Evolutionary conservation across 2,113 vertebrate species (phyloP), one percentile per base, ranked within the genome.

Genomic region (Gasterosteus nipponicus): DNA sequence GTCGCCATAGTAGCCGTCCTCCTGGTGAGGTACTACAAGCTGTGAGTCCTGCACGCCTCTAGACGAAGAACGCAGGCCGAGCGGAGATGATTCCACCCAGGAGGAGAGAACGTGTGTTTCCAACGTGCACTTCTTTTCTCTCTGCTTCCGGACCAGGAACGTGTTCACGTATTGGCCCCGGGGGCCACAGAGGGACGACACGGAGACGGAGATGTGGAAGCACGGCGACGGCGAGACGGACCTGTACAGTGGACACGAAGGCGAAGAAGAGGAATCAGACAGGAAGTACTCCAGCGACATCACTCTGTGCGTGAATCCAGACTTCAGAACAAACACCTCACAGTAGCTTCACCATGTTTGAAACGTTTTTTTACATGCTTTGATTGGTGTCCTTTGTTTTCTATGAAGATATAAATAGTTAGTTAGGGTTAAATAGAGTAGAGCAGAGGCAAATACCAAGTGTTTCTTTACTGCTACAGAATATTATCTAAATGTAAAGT

Each of bases 181-280:
- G 62, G 18, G 42, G 8, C 73, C 61, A n/a, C 84, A 80, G 58
- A 82, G 74, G 12, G 86, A 92, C 11, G 77, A 88, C 44, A 29
- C 35, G 0, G 91, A 91, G 72, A 89, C 91, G 0, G 90, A 93
- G 80, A 93, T 92, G 89, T 90, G 89, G 87, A 92, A 82, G 26
- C 70, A 82, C n/a, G 29, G 10, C 0, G 31, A 78, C 73, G 78
- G 88, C 12, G 87, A 81, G 51, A 51, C 54, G 33, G 77, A 86
- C n/a, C 59, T 80, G 14, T 33, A 70, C 5, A 38, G 59, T 39
- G 61, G 57, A 16, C 59, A 69, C 0, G 78, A 42, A 58, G 68
- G 0, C 16, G 54, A 54, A 15, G 74, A 76, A 0, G 82, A 77
- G 7, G 78, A 80, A 14, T 26, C 39, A 12, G 72, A 86, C 69